Base-by-base conservation (phyloP, 2,888 invertebrate genomes). In the Stenodera caucasica region DNA sequence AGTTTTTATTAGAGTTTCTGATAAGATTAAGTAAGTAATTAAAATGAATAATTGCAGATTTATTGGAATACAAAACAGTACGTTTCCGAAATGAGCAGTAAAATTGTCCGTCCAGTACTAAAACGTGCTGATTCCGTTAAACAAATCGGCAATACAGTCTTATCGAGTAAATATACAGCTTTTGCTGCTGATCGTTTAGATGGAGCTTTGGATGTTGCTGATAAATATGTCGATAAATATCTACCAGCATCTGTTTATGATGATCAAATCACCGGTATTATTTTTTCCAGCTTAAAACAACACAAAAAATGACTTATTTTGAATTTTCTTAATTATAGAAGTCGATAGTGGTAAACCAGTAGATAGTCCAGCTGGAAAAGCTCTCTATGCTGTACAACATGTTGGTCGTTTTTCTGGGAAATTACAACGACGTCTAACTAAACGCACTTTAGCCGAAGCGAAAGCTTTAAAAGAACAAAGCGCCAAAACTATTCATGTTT, bases 91-190 rank as follows among this genome's bases (percentile, higher is more conserved):
- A 75, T 80, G 0, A 72, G 77, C 54, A 85, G 82, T 68, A 85
- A 82, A 76, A 82, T 89, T 52, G 86, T 88, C 4, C 83, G 81
- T 57, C 89, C 89, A 8, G 88, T 89, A n/a, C 78, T 92, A 29
- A 89, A 89, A 65, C 85, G 92, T 45, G 92, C 92, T 2, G 91
- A 90, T 80, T 92, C 92, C 0, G 88, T 92, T n/a, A 92, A 91
- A 76, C 88, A 90, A 76, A 84, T 92, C 61, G 90, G 91, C 1
- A 84, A 84, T 2, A 87, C 87, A 0, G 88, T 90, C 9, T 80
- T 89, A 68, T 86, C 88, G 71, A 91, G 88, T 61, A 85, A 89
- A 55, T 85, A 91, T 51, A 90, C 91, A 0, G 85, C 84, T 1
- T 90, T 84, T 67, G 92, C 92, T 0, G 92, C 89, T 0, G 86